Evolutionary conservation across 1,140 invertebrate genomes (phyloP), one percentile per base, ranked within the genome.

Genomic region (Sycophila sp.): DNA sequence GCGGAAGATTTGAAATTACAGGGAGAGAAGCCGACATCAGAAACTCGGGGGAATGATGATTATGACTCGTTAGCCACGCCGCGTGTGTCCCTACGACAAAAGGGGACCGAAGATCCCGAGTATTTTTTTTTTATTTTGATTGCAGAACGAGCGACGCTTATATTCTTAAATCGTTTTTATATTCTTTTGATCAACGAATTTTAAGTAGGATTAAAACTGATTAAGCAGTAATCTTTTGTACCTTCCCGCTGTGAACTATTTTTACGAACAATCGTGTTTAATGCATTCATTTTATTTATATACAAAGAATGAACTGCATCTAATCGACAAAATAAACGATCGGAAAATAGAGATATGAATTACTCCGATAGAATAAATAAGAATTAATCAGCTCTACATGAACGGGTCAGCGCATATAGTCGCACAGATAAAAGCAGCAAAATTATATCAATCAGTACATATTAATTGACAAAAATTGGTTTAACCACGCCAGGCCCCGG

Each of bases 1-100:
- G 51, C 69, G 73, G 72, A 72, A 74, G 73, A 77, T 77, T 76
- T 75, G 55, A 79, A 79, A 79, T 79, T 77, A 79, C 73, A 77
- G 77, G 73, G 76, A 74, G 73, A 71, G 45, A 30, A 34, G 2
- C 22, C 24, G 36, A 63, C 60, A 47, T 60, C 24, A 34, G 66
- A 59, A 71, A 73, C 32, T 32, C 15, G 49, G 30, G 74, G 73
- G 70, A 73, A 32, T 66, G 69, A 73, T 70, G 75, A 76, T 77
- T 79, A 75, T 73, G 74, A 77, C 76, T 73, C 72, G 75, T 69
- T 69, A 72, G 71, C n/a, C n/a, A 55, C 47, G 26, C 24, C 28
- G 30, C 15, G 26, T 22, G 30, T 22, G 17, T 5, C 36, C 10
- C 38, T 15, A 30, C 36, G 28, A 26, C 49, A 22, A 58, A 58